phyloP scores from a whole-genome alignment of 2,888 invertebrate genomes.

The Ferdinandea cuprea region DNA sequence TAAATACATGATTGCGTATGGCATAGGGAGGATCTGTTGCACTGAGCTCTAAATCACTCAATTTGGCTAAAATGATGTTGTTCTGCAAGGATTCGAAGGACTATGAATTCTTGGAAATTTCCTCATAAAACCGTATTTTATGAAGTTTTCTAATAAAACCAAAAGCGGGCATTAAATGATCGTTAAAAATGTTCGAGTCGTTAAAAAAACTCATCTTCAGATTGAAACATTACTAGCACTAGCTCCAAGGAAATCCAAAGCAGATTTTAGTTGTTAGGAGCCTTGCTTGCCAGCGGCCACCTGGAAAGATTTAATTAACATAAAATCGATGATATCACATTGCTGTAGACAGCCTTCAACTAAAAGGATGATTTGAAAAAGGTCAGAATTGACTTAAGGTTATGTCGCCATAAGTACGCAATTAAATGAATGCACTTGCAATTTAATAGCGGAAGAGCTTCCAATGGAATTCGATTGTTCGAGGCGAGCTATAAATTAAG shows the following conservation, averaged over 20 bases:
- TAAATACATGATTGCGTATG: not conserved
- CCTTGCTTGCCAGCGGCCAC: too few species aligned
- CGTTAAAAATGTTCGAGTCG: not conserved
- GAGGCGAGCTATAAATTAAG: too few species aligned
- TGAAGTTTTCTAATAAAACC: not conserved
- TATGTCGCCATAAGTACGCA: too few species aligned
- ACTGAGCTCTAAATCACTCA: constrained; percentile 11
- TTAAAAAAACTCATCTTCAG: not conserved
- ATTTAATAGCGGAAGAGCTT: too few species aligned
- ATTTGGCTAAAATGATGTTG: constrained; percentile 17
- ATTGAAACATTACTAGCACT: not conserved
- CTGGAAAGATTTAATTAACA: too few species aligned
- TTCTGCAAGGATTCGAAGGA: not conserved
- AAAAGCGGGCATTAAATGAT: not conserved
- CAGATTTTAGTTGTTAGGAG: too few species aligned
- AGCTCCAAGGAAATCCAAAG: too few species aligned
- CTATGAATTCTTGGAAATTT: not conserved
- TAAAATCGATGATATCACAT: too few species aligned
- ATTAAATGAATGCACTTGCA: too few species aligned
- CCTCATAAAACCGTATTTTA: not conserved
- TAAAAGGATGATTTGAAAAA: not conserved
- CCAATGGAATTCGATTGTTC: too few species aligned
- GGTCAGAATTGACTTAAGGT: not conserved
- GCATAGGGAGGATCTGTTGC: not conserved
- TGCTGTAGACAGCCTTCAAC: too few species aligned